A percentile compares a stretch with the other conserved stretches of the same genome.
phyloP scores from a whole-genome alignment of 2,888 invertebrate genomes.

The Sisyra terminalis region DNA sequence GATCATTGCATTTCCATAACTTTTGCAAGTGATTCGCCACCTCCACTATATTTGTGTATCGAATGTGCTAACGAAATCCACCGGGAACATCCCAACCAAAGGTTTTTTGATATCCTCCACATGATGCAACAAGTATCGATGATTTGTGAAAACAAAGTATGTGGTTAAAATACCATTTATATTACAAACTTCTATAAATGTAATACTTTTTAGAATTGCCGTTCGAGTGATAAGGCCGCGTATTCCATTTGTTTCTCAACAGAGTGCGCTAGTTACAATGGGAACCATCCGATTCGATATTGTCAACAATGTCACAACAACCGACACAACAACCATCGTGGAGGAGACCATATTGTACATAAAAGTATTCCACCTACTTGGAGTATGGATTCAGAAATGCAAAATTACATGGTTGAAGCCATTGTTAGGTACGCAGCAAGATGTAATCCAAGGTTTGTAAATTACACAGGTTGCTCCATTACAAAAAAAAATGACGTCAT shows the following conservation, averaged over 20 bases:
- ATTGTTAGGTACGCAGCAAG: slow-evolving; percentile 55
- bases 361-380: slow-evolving; percentile 72
- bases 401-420: slow-evolving; percentile 86
- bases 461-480: no score
- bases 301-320: slow-evolving; percentile 81
- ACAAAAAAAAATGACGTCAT: no score
- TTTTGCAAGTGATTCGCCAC: slow-evolving; percentile 73
- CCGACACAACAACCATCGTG: slow-evolving; percentile 73
- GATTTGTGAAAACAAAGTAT: slow-evolving; percentile 88
- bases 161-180: slow-evolving; percentile 5
- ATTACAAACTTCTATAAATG: background rate
- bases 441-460: background rate
- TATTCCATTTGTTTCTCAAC: slow-evolving; percentile 92
- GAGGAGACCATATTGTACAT: slow-evolving; percentile 83
- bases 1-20: slow-evolving; percentile 84
- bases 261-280: slow-evolving; percentile 93
- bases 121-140: slow-evolving; percentile 91
- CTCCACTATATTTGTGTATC: slow-evolving; percentile 89
- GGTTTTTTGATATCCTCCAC: slow-evolving; percentile 73
- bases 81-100: slow-evolving; percentile 69
- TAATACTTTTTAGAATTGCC: slow-evolving; percentile 57
- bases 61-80: slow-evolving; percentile 91
- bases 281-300: slow-evolving; percentile 89
- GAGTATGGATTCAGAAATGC: slow-evolving; percentile 80
- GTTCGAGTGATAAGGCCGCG: slow-evolving; percentile 79